Evolutionary conservation across 2,113 vertebrate species (phyloP).

Genomic region (Pipa parva): DNA sequence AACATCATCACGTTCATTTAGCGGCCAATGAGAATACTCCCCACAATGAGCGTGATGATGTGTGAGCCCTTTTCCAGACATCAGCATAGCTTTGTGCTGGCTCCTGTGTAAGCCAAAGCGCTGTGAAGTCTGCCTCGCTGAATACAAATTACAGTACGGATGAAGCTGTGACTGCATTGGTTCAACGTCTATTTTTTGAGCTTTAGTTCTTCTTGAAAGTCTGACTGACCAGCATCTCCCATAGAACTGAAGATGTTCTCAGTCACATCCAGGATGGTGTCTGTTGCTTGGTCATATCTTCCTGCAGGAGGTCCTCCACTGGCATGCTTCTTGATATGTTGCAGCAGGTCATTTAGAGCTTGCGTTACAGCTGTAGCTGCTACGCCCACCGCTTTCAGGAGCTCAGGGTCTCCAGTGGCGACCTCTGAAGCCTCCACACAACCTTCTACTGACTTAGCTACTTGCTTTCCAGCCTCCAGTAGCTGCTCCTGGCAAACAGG

Average conservation of each 20-base stretch:
- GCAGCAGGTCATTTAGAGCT: slow-evolving; percentile 89
- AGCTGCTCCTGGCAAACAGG: slow-evolving; percentile 95
- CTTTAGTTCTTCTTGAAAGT: neutral
- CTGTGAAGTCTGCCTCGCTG: no score
- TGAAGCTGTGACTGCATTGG: no score
- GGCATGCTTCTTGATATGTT: slow-evolving; percentile 90
- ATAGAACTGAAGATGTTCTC: slow-evolving; percentile 98
- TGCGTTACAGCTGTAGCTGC: slow-evolving; percentile 89
- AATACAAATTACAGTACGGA: no score
- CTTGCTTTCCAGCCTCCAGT: slow-evolving; percentile 87
- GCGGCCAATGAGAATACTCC: no score
- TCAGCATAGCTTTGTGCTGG: no score
- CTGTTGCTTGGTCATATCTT: slow-evolving; percentile 89
- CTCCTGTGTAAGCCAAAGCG: no score
- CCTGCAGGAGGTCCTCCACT: slow-evolving; percentile 82
- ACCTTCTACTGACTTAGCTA: slow-evolving; percentile 92
- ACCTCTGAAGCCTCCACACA: slow-evolving; percentile 88
- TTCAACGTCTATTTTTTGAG: no score
- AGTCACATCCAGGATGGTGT: slow-evolving; percentile 90
- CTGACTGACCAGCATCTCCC: slow-evolving; percentile 82
- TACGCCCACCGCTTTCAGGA: slow-evolving; percentile 88
- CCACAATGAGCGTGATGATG: no score
- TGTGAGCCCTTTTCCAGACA: no score
- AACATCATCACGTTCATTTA: no score
- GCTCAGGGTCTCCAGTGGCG: slow-evolving; percentile 80